These are phyloP conservation scores for Oikopleura vanhoeffeni DNA, from an alignment of 23 tunicate genomes.

Conservation along the genomic window DNA sequence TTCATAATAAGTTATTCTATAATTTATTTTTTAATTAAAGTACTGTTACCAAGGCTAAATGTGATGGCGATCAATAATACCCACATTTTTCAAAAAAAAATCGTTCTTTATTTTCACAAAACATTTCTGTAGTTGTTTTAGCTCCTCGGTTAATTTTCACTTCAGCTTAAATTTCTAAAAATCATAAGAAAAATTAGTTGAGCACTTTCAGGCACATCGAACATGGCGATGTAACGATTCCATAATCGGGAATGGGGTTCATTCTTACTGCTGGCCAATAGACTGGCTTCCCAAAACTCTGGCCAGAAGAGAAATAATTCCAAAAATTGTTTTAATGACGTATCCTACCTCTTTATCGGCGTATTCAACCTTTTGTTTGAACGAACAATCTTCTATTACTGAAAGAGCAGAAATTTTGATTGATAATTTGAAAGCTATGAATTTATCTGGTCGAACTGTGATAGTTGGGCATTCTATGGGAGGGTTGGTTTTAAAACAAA, in stretches of 20 bases:
- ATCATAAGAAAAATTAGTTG: too few relatives aligned
- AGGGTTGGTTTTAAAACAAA: background rate
- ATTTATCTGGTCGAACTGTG: background rate
- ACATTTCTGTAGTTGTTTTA: too few relatives aligned
- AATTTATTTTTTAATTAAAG: too few relatives aligned
- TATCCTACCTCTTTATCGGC: background rate
- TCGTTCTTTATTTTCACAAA: too few relatives aligned
- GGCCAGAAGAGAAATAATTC: background rate
- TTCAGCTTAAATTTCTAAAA: too few relatives aligned
- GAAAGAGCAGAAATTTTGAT: background rate
- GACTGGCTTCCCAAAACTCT: slow-evolving; percentile 9
- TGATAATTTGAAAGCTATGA: background rate
- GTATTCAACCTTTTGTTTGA: background rate
- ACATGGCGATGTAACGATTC: background rate
- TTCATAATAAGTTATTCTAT: too few relatives aligned
- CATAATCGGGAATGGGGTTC: background rate
- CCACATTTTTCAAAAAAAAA: too few relatives aligned
- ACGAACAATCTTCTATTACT: background rate
- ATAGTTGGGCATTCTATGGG: slow-evolving; percentile 11
- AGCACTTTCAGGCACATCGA: too few relatives aligned
- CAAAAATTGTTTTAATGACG: background rate
- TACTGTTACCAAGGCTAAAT: too few relatives aligned
- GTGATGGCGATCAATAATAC: too few relatives aligned
- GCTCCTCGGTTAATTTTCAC: too few relatives aligned
- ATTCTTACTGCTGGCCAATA: slow-evolving; percentile 2